These are phyloP conservation scores for Himalopsyche japonica DNA, from an alignment of 2,888 invertebrate genomes.

Conservation along the genomic window DNA sequence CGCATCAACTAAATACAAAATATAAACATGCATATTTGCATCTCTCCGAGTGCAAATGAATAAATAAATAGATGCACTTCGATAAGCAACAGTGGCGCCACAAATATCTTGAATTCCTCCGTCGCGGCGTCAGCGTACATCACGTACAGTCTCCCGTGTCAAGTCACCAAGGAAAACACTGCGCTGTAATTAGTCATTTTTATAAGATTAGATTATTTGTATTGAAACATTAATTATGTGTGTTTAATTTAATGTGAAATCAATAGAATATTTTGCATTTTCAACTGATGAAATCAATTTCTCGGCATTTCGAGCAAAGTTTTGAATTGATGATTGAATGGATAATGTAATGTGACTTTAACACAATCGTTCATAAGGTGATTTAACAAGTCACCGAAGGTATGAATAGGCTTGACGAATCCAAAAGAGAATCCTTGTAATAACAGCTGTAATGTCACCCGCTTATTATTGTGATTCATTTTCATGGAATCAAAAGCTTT, in stretches of 20 bases:
- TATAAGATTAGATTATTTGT: neutral
- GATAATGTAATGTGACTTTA: no score
- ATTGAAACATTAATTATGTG: no score
- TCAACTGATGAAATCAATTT: no score
- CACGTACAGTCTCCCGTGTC: neutral
- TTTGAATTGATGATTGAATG: no score
- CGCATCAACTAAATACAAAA: neutral
- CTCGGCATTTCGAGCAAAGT: no score
- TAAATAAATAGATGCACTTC: neutral
- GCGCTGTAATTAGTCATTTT: neutral
- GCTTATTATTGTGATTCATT: neutral
- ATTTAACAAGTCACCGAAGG: no score
- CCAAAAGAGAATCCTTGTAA: neutral
- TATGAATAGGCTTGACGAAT: neutral
- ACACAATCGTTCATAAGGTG: no score
- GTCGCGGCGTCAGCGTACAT: neutral
- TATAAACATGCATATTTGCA: neutral
- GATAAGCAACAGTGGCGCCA: neutral
- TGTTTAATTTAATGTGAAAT: no score
- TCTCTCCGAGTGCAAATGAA: neutral
- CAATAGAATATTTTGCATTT: no score
- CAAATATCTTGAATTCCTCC: neutral
- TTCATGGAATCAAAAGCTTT: neutral
- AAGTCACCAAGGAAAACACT: neutral
- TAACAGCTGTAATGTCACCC: neutral